phyloP scores from a whole-genome alignment of 37 sponge, comb jelly and placozoan genomes.

The Aphrocallistes beatrix region DNA sequence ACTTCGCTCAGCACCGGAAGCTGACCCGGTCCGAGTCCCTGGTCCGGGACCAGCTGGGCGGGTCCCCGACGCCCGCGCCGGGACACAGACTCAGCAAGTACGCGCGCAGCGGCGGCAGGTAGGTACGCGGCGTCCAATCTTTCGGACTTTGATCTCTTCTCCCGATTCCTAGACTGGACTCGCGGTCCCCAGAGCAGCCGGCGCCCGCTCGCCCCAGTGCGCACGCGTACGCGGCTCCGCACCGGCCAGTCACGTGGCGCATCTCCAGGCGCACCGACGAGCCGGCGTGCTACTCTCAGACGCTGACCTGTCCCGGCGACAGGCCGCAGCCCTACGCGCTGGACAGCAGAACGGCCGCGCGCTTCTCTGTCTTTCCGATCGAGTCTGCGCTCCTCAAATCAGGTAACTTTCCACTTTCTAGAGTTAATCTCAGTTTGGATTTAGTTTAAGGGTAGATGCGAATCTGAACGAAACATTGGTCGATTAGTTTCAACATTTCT shows the following conservation, averaged over 20 bases:
- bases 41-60: not conserved
- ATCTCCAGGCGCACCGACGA: not conserved
- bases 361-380: not conserved
- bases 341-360: not conserved
- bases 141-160: not conserved
- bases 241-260: not conserved
- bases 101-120: not conserved
- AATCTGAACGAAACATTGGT: too few relatives aligned
- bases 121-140: not conserved
- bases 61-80: too few relatives aligned
- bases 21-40: not conserved
- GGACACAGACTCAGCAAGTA: conserved; percentile 11
- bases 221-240: not conserved
- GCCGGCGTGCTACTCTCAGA: not conserved
- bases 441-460: too few relatives aligned
- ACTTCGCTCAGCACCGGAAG: not conserved
- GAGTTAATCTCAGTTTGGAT: too few relatives aligned
- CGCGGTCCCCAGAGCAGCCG: not conserved
- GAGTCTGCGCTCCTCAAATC: not conserved
- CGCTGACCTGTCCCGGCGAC: not conserved
- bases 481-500: too few relatives aligned
- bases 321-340: not conserved
- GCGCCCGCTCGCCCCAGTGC: not conserved
- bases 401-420: not conserved
- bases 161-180: not conserved